These are phyloP conservation scores for Arothron firmamentum DNA, from an alignment of 2,113 vertebrate genomes.

Conservation along the genomic window DNA sequence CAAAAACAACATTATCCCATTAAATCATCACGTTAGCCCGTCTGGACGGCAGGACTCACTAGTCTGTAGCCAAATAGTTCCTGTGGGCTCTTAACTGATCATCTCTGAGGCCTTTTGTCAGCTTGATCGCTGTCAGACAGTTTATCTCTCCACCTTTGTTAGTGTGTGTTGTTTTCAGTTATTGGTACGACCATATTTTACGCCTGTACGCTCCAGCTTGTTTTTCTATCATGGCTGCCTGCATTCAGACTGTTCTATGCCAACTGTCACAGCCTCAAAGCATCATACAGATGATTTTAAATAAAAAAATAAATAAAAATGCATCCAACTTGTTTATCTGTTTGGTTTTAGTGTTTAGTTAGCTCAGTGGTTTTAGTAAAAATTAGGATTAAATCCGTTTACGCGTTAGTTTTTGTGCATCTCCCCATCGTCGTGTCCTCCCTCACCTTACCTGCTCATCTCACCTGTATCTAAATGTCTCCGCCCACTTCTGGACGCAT, in stretches of 20 bases:
- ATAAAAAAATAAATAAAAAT: constrained; percentile 46
- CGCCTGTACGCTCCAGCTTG: constrained; percentile 35
- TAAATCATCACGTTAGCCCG: constrained; percentile 13
- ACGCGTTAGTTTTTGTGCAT: too few relatives aligned
- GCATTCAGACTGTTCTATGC: not conserved
- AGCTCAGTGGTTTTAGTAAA: too few relatives aligned
- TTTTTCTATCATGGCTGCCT: not conserved
- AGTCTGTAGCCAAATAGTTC: not conserved
- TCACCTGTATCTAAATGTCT: too few relatives aligned
- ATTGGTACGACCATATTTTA: constrained; percentile 7
- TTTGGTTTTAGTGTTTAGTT: too few relatives aligned
- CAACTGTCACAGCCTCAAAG: constrained; percentile 20
- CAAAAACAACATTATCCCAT: constrained; percentile 12
- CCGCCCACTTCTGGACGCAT: too few relatives aligned
- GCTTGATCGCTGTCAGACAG: not conserved
- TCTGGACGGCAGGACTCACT: constrained; percentile 10
- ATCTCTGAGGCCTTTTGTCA: too few relatives aligned
- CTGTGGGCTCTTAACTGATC: not conserved
- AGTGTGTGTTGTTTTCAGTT: constrained; percentile 18
- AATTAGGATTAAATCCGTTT: too few relatives aligned
- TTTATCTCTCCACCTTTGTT: not conserved
- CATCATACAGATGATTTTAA: constrained; percentile 31
- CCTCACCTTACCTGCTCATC: too few relatives aligned
- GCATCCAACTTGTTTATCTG: constrained; percentile 18
- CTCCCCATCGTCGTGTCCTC: too few relatives aligned